These are phyloP conservation scores for Notocelia uddmanniana DNA, from an alignment of 2,888 invertebrate genomes.

Conservation along the genomic window DNA sequence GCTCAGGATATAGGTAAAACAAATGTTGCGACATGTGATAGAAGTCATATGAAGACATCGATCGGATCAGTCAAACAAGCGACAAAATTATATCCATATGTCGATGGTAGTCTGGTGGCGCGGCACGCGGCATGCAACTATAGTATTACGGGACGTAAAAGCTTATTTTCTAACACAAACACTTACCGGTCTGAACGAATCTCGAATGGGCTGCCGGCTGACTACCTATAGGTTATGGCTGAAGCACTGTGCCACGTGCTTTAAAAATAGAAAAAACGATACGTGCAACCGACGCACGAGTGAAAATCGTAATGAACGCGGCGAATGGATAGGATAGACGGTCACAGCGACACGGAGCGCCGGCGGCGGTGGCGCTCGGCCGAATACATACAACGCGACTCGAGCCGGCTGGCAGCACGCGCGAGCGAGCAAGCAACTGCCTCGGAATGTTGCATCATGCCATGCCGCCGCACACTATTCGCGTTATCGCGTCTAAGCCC, in stretches of 20 bases:
- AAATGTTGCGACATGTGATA: slow-evolving; percentile 5
- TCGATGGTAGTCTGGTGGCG: slow-evolving; percentile 10
- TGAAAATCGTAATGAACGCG: slow-evolving; percentile 73
- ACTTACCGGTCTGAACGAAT: slow-evolving; percentile 51
- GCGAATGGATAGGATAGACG: slow-evolving; percentile 46
- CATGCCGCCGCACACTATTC: slow-evolving; percentile 8
- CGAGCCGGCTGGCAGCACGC: slow-evolving; percentile 14
- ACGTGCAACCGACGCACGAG: slow-evolving; percentile 65
- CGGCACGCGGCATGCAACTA: slow-evolving; percentile 32
- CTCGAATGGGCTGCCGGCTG: slow-evolving; percentile 48
- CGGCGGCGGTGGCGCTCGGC: slow-evolving; percentile 66
- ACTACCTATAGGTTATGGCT: slow-evolving; percentile 57
- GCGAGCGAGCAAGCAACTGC: slow-evolving; percentile 28
- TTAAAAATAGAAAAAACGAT: slow-evolving; percentile 63
- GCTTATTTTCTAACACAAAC: slow-evolving; percentile 45
- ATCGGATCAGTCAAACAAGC: slow-evolving; percentile 29
- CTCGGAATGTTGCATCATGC: slow-evolving; percentile 41
- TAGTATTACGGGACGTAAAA: slow-evolving; percentile 42
- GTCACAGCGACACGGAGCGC: slow-evolving; percentile 43
- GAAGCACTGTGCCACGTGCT: slow-evolving; percentile 76
- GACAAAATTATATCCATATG: slow-evolving; percentile 35
- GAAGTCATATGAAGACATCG: slow-evolving; percentile 30
- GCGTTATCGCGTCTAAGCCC: slow-evolving; percentile 40
- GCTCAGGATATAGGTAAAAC: background rate
- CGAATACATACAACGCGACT: slow-evolving; percentile 29